A percentile compares a stretch with the other conserved stretches of the same genome.
These are phyloP conservation scores for Oscheius sp. DNA, from an alignment of 2,888 invertebrate genomes.

Conservation along the genomic window DNA sequence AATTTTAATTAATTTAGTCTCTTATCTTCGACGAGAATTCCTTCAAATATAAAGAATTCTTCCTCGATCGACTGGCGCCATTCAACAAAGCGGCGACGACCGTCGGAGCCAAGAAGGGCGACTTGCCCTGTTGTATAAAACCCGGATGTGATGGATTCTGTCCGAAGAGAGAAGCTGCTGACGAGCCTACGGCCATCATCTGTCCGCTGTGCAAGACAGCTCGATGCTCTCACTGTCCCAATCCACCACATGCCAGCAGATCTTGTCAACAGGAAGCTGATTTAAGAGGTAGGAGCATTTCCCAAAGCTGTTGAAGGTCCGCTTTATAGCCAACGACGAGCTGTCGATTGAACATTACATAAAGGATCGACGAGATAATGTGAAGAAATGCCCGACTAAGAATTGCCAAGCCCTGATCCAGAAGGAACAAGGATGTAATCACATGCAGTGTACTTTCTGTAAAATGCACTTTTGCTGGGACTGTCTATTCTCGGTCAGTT, in stretches of 20 bases:
- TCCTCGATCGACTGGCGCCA: constrained; percentile 6
- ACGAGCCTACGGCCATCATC: background rate
- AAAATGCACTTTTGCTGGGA: constrained; percentile 35
- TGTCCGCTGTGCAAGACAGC: constrained; percentile 5
- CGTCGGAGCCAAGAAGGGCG: background rate
- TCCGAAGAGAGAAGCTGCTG: background rate
- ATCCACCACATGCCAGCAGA: constrained; percentile 5
- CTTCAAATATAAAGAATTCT: background rate
- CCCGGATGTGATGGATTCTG: constrained; percentile 7
- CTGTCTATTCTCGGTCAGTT: constrained; percentile 18
- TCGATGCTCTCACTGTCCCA: constrained; percentile 6
- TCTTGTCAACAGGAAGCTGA: constrained; percentile 7
- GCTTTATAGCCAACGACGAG: background rate
- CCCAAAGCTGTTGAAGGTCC: background rate
- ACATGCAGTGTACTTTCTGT: constrained; percentile 31
- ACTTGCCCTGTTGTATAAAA: constrained; percentile 8
- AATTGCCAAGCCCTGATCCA: constrained; percentile 24
- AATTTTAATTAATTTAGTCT: background rate
- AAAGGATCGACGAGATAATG: background rate
- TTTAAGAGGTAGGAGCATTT: background rate
- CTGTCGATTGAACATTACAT: background rate
- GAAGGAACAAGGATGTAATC: constrained; percentile 35
- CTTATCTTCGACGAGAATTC: constrained; percentile 10
- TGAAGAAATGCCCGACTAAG: constrained; percentile 16
- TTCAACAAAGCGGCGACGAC: background rate